phyloP scores from a whole-genome alignment of 2,888 invertebrate species.

The Pollenia labialis region DNA sequence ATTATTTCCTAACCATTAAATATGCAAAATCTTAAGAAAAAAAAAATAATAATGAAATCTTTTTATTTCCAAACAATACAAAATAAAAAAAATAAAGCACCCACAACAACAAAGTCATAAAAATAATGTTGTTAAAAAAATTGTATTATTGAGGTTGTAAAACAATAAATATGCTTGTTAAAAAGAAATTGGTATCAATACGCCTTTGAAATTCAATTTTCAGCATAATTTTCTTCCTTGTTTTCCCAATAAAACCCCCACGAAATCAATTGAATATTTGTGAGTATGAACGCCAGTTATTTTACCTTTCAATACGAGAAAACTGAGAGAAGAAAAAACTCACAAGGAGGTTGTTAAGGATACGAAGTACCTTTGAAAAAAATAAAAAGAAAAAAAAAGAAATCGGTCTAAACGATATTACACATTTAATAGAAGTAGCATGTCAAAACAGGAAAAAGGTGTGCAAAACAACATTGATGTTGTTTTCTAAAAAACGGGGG shows the following conservation, averaged over 20 bases:
- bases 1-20: slow-evolving; percentile 72
- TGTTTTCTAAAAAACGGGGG: slow-evolving; percentile 48
- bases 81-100: neutral
- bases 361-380: slow-evolving; percentile 20
- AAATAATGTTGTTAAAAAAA: slow-evolving; percentile 54
- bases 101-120: slow-evolving; percentile 36
- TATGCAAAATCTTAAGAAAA: slow-evolving; percentile 59
- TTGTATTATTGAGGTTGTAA: slow-evolving; percentile 77
- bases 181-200: slow-evolving; percentile 77
- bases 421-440: slow-evolving; percentile 61
- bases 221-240: slow-evolving; percentile 68
- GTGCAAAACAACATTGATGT: slow-evolving; percentile 70
- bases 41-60: slow-evolving; percentile 44
- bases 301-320: slow-evolving; percentile 56
- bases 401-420: slow-evolving; percentile 59
- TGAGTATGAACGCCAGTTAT: slow-evolving; percentile 3
- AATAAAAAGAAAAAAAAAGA: slow-evolving; percentile 17
- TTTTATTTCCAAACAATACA: slow-evolving; percentile 40
- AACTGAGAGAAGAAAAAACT: neutral
- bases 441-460: slow-evolving; percentile 73
- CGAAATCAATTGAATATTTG: slow-evolving; percentile 71
- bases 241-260: slow-evolving; percentile 57
- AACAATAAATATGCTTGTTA: slow-evolving; percentile 84
- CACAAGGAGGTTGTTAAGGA: slow-evolving; percentile 61
- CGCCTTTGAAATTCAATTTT: slow-evolving; percentile 76